Conservation (phyloP, 2,797 vertebrate species). For the Halcyon smyrnensis region DNA sequence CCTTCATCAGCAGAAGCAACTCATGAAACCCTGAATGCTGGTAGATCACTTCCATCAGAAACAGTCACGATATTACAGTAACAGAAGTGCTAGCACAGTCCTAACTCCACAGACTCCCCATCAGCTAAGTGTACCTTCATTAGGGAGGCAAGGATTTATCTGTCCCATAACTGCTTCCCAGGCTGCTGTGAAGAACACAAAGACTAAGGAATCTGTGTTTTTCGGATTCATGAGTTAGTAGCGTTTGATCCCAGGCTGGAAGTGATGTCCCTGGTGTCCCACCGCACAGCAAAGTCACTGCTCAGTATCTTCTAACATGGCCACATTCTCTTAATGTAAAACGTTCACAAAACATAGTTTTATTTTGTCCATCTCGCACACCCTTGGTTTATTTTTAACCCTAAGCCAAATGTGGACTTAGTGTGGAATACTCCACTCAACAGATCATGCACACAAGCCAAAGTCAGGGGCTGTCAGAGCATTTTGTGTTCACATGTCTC, state of each 20-base stretch:
- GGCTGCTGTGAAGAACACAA: not conserved
- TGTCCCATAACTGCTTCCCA: not conserved
- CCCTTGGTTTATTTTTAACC: not conserved
- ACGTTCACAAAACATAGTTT: not conserved
- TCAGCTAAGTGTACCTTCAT: not conserved
- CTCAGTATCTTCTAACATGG: not conserved
- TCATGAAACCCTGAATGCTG: not conserved
- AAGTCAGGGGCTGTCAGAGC: not conserved
- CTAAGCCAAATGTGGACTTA: not conserved
- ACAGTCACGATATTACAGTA: not conserved
- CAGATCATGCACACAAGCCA: not conserved
- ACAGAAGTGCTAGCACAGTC: not conserved
- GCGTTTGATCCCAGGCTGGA: not conserved
- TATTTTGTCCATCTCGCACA: not conserved
- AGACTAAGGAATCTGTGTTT: not conserved
- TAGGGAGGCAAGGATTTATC: not conserved
- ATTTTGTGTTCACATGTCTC: not conserved
- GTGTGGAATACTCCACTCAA: not conserved
- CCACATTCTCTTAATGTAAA: not conserved
- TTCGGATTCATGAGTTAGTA: rapidly evolving
- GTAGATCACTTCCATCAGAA: not conserved
- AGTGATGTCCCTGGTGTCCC: not conserved
- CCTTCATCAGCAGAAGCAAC: not conserved
- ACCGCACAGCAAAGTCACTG: not conserved
- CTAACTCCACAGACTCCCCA: not conserved